A percentile compares a stretch with the other conserved stretches of the same genome.
Evolutionary conservation across 2,113 vertebrate genomes (phyloP).

Genomic region (Psettodes erumei): DNA sequence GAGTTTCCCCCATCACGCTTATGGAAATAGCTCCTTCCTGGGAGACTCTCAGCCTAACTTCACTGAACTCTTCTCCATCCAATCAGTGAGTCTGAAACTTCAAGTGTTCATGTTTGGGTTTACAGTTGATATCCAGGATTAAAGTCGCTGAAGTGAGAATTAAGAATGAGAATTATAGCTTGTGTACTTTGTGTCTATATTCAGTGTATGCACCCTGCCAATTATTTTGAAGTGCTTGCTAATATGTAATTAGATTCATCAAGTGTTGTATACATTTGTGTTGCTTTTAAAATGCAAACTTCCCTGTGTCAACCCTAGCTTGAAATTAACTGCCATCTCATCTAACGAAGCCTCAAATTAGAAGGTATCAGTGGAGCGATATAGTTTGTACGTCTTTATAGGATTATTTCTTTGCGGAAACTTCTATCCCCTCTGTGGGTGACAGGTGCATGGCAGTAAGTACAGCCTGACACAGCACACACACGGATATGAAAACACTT

Average conservation of each 20-base stretch:
- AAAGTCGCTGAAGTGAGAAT: neutral
- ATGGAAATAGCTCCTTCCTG: constrained; percentile 91
- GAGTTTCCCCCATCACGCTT: constrained; percentile 92
- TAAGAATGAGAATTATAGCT: neutral
- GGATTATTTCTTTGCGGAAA: constrained; percentile 31
- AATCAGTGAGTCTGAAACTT: constrained; percentile 78
- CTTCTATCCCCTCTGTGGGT: constrained; percentile 17
- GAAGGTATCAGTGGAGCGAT: constrained; percentile 7
- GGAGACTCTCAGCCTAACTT: constrained; percentile 94
- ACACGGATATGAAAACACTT: constrained; percentile 32
- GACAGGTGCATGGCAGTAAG: constrained; percentile 38
- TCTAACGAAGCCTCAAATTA: constrained; percentile 35
- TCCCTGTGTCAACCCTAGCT: constrained; percentile 32
- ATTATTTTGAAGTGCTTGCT: constrained; percentile 5
- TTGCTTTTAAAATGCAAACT: constrained; percentile 7
- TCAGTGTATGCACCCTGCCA: neutral
- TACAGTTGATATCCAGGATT: neutral
- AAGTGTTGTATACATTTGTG: neutral
- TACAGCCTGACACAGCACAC: constrained; percentile 2
- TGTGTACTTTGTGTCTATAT: neutral
- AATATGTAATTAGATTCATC: constrained; percentile 12
- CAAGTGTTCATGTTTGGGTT: neutral
- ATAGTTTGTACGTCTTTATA: constrained; percentile 21
- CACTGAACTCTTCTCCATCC: constrained; percentile 95
- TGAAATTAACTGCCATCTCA: constrained; percentile 46